These are phyloP conservation scores for Tolypeutes matacus DNA, from an alignment of 2,797 vertebrate genomes.

Conservation along the genomic window DNA sequence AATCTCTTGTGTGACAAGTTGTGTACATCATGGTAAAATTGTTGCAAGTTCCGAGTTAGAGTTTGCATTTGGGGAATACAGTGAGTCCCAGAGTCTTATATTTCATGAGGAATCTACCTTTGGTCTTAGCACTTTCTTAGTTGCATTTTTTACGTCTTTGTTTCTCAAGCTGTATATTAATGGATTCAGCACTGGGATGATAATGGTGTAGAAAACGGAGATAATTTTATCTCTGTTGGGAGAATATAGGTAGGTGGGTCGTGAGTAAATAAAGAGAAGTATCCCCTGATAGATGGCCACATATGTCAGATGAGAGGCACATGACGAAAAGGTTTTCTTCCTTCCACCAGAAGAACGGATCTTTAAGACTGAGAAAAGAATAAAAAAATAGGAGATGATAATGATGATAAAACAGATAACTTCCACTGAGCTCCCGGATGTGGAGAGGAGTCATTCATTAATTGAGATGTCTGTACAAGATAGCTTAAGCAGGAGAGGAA, in stretches of 20 bases:
- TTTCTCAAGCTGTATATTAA: too few relatives aligned
- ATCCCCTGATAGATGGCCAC: constrained; percentile 73
- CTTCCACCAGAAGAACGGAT: constrained; percentile 23
- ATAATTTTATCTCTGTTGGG: constrained; percentile 72
- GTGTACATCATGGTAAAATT: neutral
- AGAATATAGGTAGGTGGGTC: constrained; percentile 65
- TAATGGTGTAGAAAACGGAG: constrained; percentile 71
- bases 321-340: constrained; percentile 76
- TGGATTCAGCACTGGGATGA: constrained; percentile 66
- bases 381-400: constrained; percentile 59
- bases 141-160: constrained; percentile 65
- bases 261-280: constrained; percentile 69
- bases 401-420: constrained; percentile 65
- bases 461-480: constrained; percentile 61
- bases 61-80: neutral
- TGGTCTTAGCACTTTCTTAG: constrained; percentile 16
- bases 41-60: neutral
- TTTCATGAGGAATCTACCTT: constrained; percentile 28
- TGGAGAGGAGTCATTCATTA: constrained; percentile 73
- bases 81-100: neutral
- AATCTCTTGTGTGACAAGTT: neutral
- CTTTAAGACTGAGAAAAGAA: constrained; percentile 69
- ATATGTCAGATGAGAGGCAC: constrained; percentile 70
- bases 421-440: constrained; percentile 70
- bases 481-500: constrained; percentile 59